A percentile compares a stretch with the other conserved stretches of the same genome.
Evolutionary conservation across 2,113 vertebrate species (phyloP).

Genomic region (Hippocampus guttulatus): DNA sequence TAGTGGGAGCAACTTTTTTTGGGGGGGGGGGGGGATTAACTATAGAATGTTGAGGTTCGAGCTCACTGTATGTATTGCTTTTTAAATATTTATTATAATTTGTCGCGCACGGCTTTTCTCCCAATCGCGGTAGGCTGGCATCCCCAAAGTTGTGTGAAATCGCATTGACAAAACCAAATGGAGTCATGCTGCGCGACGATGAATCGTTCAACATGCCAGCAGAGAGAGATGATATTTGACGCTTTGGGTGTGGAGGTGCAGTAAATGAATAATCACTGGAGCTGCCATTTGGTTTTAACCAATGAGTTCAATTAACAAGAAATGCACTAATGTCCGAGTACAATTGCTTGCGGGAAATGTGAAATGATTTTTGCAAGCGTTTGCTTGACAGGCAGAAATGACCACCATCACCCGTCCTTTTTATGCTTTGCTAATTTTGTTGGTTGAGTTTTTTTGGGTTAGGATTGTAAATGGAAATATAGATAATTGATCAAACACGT

Average conservation of each 20-base stretch:
- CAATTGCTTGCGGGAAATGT: constrained; percentile 70
- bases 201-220: constrained; percentile 64
- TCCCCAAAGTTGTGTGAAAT: constrained; percentile 75
- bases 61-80: constrained; percentile 71
- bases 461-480: constrained; percentile 69
- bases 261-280: constrained; percentile 73
- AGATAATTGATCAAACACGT: constrained; percentile 69
- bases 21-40: constrained; percentile 50
- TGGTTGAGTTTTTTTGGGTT: constrained; percentile 50
- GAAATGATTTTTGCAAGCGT: constrained; percentile 72
- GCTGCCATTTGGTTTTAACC: constrained; percentile 57
- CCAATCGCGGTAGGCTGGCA: constrained; percentile 70
- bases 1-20: constrained; percentile 59
- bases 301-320: constrained; percentile 70
- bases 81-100: constrained; percentile 13
- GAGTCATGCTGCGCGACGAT: constrained; percentile 61
- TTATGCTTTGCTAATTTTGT: constrained; percentile 66
- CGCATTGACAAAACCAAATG: constrained; percentile 64
- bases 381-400: constrained; percentile 68
- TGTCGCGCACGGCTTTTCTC: constrained; percentile 49
- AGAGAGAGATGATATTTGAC: constrained; percentile 63
- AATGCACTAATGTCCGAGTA: constrained; percentile 76
- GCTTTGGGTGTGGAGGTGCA: constrained; percentile 69
- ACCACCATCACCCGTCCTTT: constrained; percentile 17
- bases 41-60: constrained; percentile 70